Conservation (phyloP, 2,888 invertebrate genomes). For the Drosophila affinis region DNA sequence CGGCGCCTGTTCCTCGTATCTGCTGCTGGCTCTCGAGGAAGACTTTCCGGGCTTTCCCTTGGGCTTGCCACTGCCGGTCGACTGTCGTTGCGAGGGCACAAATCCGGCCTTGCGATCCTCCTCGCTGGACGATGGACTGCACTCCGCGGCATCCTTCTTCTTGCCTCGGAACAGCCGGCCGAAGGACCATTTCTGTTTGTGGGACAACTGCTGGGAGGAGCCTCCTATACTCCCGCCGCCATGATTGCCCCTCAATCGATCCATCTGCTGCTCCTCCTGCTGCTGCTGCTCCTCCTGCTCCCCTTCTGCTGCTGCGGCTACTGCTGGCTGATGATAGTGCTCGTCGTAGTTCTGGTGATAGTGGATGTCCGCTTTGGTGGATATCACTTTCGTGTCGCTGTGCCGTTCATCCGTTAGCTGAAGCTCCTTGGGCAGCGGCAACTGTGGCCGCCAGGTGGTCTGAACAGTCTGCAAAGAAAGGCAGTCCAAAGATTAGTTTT, state of each 20-base stretch:
- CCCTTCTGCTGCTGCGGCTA: slow-evolving; percentile 37
- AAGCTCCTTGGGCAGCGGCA: slow-evolving; percentile 83
- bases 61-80: slow-evolving; percentile 50
- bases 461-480: slow-evolving; percentile 82
- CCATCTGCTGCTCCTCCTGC: slow-evolving; percentile 55
- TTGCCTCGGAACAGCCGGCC: slow-evolving; percentile 89
- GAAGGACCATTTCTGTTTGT: slow-evolving; percentile 90
- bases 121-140: slow-evolving; percentile 82
- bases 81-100: slow-evolving; percentile 68
- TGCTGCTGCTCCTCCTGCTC: slow-evolving; percentile 4
- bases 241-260: slow-evolving; percentile 59
- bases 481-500: slow-evolving; percentile 12
- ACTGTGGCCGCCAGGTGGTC: slow-evolving; percentile 84
- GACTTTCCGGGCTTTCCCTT: slow-evolving; percentile 77
- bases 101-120: slow-evolving; percentile 84
- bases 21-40: slow-evolving; percentile 68
- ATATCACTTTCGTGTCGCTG: slow-evolving; percentile 65
- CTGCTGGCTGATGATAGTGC: slow-evolving; percentile 32
- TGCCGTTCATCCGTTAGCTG: slow-evolving; percentile 74
- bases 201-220: slow-evolving; percentile 60
- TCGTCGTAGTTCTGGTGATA: background rate
- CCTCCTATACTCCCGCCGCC: slow-evolving; percentile 39
- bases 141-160: slow-evolving; percentile 86
- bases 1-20: slow-evolving; percentile 84
- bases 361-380: slow-evolving; percentile 39